Conservation (phyloP, 2,113 vertebrate genomes). For the Onychostruthus taczanowskii region DNA sequence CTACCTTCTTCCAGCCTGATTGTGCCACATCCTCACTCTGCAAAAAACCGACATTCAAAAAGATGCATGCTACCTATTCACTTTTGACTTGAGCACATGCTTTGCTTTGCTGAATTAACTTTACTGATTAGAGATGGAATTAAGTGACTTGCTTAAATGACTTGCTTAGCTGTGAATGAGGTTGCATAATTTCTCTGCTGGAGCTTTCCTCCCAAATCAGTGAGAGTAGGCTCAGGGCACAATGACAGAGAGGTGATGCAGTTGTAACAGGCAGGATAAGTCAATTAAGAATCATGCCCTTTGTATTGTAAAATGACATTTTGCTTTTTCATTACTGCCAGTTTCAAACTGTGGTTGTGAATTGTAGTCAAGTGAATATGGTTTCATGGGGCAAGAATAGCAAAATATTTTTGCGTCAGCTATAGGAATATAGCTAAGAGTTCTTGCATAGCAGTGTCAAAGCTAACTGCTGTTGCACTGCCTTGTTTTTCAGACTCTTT, state of each 20-base stretch:
- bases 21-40: not conserved
- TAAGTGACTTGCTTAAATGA: not conserved
- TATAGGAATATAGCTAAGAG: not conserved
- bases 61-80: not conserved
- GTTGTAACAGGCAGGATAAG: not conserved
- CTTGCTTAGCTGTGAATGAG: conserved; percentile 22
- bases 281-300: not conserved
- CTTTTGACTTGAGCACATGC: not conserved
- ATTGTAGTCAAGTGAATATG: not conserved
- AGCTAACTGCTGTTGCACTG: not conserved
- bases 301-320: not conserved
- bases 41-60: not conserved
- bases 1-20: not conserved
- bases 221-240: not conserved
- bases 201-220: not conserved
- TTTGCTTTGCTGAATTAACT: conserved; percentile 23
- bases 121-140: not conserved
- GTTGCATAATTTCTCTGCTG: not conserved
- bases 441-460: not conserved
- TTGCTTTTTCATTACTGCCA: not conserved
- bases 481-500: conserved; percentile 12
- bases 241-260: not conserved
- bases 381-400: not conserved
- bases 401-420: not conserved
- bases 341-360: not conserved